Conservation (phyloP, 2,797 vertebrate species). For the Parambassis ranga region DNA sequence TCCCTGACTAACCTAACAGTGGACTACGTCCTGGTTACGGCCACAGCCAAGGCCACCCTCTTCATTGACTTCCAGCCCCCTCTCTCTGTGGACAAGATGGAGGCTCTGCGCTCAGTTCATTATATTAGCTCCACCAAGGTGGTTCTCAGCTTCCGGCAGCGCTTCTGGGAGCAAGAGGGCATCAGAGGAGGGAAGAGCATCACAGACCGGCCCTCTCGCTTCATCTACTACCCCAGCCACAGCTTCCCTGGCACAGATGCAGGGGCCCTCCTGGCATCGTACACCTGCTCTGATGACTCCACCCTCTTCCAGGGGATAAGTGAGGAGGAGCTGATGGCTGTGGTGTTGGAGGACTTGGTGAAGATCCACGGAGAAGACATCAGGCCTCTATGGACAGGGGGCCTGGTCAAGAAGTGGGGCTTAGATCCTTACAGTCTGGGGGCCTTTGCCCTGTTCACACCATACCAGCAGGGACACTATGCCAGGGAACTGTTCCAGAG, state of each 20-base stretch:
- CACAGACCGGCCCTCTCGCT: slow-evolving; percentile 82
- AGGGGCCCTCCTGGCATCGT: slow-evolving; percentile 84
- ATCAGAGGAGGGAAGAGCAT: slow-evolving; percentile 85
- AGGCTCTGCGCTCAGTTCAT: slow-evolving; percentile 81
- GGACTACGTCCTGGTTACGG: slow-evolving; percentile 79
- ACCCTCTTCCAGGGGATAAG: slow-evolving; percentile 78
- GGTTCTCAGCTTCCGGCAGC: slow-evolving; percentile 80
- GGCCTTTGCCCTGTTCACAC: slow-evolving; percentile 81
- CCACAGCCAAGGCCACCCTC: slow-evolving; percentile 83
- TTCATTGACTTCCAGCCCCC: slow-evolving; percentile 82
- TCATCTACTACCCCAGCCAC: slow-evolving; percentile 86
- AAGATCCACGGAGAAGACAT: slow-evolving; percentile 82
- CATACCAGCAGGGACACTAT: slow-evolving; percentile 79
- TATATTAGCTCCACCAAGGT: slow-evolving; percentile 86
- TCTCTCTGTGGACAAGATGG: slow-evolving; percentile 75
- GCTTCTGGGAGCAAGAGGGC: slow-evolving; percentile 85
- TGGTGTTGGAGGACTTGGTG: slow-evolving; percentile 80
- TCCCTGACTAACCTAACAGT: slow-evolving; percentile 60
- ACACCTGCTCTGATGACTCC: slow-evolving; percentile 84
- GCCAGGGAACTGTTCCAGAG: slow-evolving; percentile 68
- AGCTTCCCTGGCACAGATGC: slow-evolving; percentile 64
- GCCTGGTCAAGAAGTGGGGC: slow-evolving; percentile 84
- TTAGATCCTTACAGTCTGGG: slow-evolving; percentile 81
- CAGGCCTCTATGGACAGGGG: slow-evolving; percentile 76
- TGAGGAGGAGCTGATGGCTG: slow-evolving; percentile 66